Evolutionary conservation across 1,140 invertebrate genomes (phyloP).

Genomic region (Hyles euphorbiae): DNA sequence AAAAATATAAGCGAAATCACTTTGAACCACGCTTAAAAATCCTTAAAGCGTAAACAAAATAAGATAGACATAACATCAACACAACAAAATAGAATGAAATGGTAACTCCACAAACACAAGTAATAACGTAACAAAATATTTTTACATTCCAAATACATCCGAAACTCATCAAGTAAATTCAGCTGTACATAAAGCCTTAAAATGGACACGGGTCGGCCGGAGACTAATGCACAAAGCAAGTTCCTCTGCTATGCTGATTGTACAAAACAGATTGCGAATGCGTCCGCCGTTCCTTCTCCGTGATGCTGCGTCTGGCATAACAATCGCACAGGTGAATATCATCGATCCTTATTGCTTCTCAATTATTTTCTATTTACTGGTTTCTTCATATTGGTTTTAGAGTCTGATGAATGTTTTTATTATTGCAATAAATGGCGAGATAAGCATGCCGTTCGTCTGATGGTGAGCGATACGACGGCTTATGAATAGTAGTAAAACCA

Average conservation of each 20-base stretch:
- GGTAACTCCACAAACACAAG: too few relatives aligned
- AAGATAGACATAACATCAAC: too few relatives aligned
- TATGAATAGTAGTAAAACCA: too few relatives aligned
- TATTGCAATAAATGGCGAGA: too few relatives aligned
- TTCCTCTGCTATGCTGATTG: conserved; percentile 29
- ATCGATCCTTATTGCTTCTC: conserved; percentile 9
- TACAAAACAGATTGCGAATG: conserved; percentile 30
- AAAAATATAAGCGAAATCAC: too few relatives aligned
- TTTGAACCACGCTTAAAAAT: too few relatives aligned
- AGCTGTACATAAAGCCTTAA: conserved; percentile 12
- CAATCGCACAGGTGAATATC: conserved; percentile 14
- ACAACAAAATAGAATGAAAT: too few relatives aligned
- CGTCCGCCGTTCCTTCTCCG: conserved; percentile 13
- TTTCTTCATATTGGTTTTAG: neutral
- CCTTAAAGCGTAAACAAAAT: too few relatives aligned
- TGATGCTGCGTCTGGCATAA: conserved; percentile 16
- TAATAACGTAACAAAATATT: too few relatives aligned
- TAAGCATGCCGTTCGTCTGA: too few relatives aligned
- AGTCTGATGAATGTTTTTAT: too few relatives aligned
- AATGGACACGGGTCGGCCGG: conserved; percentile 13
- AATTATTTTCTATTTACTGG: neutral
- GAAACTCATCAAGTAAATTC: conserved; percentile 6
- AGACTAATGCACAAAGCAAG: conserved; percentile 33
- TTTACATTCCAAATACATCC: neutral
- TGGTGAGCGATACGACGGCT: too few relatives aligned